Percentiles rank a stretch among this genome's conserved stretches.
Conservation (phyloP, 2,113 vertebrate species). For the Malurus alboscapulatus region DNA sequence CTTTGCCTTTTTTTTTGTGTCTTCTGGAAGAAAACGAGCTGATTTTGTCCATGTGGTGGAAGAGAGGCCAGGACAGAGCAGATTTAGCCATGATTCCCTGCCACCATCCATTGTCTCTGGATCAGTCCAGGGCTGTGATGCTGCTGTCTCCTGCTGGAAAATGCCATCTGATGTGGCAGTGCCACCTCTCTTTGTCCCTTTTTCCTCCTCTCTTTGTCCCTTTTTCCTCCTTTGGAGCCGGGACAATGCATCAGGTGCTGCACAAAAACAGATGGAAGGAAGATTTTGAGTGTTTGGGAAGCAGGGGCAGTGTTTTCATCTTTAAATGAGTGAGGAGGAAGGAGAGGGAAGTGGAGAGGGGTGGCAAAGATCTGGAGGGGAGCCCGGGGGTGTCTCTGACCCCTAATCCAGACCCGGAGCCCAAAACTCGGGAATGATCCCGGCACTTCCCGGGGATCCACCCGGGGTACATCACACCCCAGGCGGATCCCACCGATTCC, state of each 20-base stretch:
- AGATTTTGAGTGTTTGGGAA: neutral
- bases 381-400: neutral
- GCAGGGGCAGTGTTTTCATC: neutral
- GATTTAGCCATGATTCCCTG: accelerated
- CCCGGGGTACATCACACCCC: accelerated
- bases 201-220: neutral
- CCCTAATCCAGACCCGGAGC: accelerated
- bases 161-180: neutral
- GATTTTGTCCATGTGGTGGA: neutral
- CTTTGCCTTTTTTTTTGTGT: neutral
- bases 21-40: neutral
- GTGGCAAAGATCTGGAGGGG: neutral
- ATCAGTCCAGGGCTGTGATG: accelerated
- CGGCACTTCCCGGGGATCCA: neutral
- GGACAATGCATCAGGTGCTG: accelerated
- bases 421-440: accelerated
- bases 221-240: neutral
- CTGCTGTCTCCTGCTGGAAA: neutral
- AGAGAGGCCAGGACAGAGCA: neutral
- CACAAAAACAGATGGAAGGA: neutral
- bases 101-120: neutral
- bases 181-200: neutral
- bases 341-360: neutral
- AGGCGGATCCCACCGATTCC: accelerated
- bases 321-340: neutral